phyloP scores from a whole-genome alignment of 2,888 invertebrate species.

The Amblyjoppa fuscipennis region DNA sequence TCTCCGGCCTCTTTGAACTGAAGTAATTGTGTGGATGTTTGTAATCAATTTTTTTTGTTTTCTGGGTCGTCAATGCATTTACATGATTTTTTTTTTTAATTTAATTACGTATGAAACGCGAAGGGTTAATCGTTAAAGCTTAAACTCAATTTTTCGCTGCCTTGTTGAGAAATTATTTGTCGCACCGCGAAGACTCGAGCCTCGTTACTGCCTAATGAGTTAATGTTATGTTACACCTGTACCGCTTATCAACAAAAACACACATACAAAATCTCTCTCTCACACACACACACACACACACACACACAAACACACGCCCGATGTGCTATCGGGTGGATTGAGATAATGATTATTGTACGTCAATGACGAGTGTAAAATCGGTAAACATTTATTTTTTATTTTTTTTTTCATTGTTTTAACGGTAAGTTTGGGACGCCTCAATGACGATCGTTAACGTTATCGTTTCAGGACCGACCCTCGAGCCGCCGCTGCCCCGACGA shows the following conservation, averaged over 20 bases:
- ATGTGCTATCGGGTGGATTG: conserved; percentile 33
- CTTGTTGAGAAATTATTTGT: conserved; percentile 36
- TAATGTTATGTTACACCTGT: conserved; percentile 24
- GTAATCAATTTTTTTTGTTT: too few relatives aligned
- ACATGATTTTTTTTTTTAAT: too few relatives aligned
- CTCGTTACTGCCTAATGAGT: conserved; percentile 33
- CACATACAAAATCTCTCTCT: neutral
- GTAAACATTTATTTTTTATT: neutral
- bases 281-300: conserved; percentile 1
- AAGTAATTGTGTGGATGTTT: too few relatives aligned
- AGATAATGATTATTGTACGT: conserved; percentile 6
- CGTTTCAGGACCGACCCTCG: conserved; percentile 87
- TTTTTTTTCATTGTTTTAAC: neutral
- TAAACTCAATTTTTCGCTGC: conserved; percentile 35
- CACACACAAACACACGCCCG: conserved; percentile 25
- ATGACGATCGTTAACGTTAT: conserved; percentile 64
- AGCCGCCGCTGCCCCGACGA: conserved; percentile 94
- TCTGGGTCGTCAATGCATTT: too few relatives aligned
- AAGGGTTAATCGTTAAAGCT: conserved; percentile 10
- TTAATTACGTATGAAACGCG: neutral
- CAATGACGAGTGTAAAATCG: conserved; percentile 13
- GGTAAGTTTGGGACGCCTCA: neutral
- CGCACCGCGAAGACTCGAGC: conserved; percentile 53
- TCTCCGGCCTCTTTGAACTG: neutral
- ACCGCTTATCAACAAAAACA: conserved; percentile 1